Base-by-base conservation (phyloP, 2,797 vertebrate species). In the Silurus lanzhouensis region DNA sequence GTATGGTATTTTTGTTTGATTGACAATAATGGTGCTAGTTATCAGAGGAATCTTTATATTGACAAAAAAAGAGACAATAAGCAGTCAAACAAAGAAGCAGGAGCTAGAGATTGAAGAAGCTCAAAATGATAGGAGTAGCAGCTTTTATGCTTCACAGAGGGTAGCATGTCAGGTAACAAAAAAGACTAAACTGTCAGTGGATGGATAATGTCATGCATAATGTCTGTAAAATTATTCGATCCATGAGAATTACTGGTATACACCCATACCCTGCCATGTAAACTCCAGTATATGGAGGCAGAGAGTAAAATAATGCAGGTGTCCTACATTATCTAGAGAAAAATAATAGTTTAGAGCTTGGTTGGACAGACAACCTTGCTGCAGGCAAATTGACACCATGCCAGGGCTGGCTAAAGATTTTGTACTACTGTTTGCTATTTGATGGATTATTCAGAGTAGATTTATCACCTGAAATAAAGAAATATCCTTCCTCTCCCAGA, bases 391-490 rank as follows among this genome's bases (percentile, higher is more conserved):
- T 19, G 74, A 83, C 75, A 8, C 25, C 19, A 74, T 63, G 74
- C 79, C 83, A 83, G 38, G 13, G 10, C 78, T 81, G 55, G 19
- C 52, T 61, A 10, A 79, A 79, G 31, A 3, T 63, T 15, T 78
- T 78, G 76, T 78, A 44, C 25, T 20, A 38, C 6, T 44, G 76
- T 61, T 78, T 78, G 31, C 31, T 78, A 78, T 46, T 61, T 78
- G 64, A 82, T 88, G 58, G 48, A 82, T 82, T 72, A 85, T 87
- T 81, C 55, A 85, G 22, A 25, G 25, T 75, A 71, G 76, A 85
- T 77, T 70, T 83, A 58, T 83, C 81, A 87, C 83, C 81, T 89
- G 86, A 19, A 87, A 81, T 87, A 81, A 87, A 89, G 75, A 84
- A 66, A 80, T 74, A 55, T 52, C 61, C 61, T 84, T 67, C 75